A percentile compares a stretch with the other conserved stretches of the same genome.
Evolutionary conservation across 1,140 invertebrate species (phyloP).

Genomic region (Lysiphlebus fabarum): DNA sequence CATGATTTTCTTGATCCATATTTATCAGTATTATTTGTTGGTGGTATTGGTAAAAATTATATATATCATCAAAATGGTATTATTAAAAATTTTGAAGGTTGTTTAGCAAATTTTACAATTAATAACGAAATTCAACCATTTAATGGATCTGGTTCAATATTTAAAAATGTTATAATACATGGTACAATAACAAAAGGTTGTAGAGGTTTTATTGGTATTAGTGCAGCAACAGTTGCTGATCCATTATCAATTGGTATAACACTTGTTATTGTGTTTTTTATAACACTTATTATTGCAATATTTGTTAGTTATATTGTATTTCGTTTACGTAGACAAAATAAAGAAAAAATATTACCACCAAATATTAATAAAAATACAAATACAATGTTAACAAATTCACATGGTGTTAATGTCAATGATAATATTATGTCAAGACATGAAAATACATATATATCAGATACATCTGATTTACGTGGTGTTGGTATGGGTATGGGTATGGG

Average conservation of each 20-base stretch:
- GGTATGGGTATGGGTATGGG: conserved; percentile 31
- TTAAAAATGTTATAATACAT: conserved; percentile 64
- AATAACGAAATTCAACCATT: conserved; percentile 87
- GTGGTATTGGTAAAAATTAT: conserved; percentile 62
- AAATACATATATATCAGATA: conserved; percentile 52
- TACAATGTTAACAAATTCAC: conserved; percentile 44
- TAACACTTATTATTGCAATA: conserved; percentile 83
- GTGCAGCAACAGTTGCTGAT: conserved; percentile 73
- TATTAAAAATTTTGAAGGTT: conserved; percentile 75
- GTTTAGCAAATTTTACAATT: conserved; percentile 83
- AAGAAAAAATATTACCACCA: conserved; percentile 64
- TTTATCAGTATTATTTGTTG: conserved; percentile 73
- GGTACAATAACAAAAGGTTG: conserved; percentile 71
- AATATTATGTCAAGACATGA: conserved; percentile 49
- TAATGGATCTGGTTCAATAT: conserved; percentile 79
- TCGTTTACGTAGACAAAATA: conserved; percentile 75
- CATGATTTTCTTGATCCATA: conserved; percentile 92
- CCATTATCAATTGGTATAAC: conserved; percentile 87
- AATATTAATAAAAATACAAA: conserved; percentile 48
- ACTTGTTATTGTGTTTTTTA: conserved; percentile 90
- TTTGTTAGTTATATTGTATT: conserved; percentile 87
- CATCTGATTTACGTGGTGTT: conserved; percentile 57
- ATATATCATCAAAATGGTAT: conserved; percentile 56
- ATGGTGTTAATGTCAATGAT: conserved; percentile 40
- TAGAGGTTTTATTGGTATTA: conserved; percentile 68